Percentiles rank a stretch among this genome's conserved stretches.
Evolutionary conservation across 2,113 vertebrate species (phyloP).

Genomic region (Prionailurus bengalensis): DNA sequence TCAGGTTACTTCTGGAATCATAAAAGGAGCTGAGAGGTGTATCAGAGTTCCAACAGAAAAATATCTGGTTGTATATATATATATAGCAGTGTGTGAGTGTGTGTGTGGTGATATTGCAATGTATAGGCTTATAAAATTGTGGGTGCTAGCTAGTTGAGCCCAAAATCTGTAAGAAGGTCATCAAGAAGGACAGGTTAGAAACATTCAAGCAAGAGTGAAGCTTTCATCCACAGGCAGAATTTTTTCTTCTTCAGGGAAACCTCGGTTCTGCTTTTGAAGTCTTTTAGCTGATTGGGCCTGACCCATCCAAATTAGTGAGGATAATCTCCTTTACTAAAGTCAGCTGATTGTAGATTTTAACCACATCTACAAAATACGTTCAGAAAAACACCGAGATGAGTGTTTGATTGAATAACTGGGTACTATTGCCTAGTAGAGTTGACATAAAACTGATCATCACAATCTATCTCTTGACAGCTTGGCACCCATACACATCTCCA

Average conservation of each 20-base stretch:
- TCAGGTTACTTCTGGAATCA: conserved; percentile 1
- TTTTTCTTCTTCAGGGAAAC: conserved; percentile 28
- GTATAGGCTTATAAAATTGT: not conserved
- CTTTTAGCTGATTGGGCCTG: not conserved
- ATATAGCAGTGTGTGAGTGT: not conserved
- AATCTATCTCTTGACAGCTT: not conserved
- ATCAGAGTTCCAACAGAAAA: not conserved
- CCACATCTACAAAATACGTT: conserved; percentile 10
- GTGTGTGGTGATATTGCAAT: not conserved
- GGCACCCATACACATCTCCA: not conserved
- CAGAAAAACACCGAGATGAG: not conserved
- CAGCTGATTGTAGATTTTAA: not conserved
- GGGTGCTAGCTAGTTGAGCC: not conserved
- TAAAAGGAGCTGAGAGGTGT: not conserved
- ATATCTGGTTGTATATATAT: not conserved
- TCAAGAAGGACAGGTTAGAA: not conserved
- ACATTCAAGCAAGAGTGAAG: not conserved
- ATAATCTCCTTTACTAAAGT: conserved; percentile 43
- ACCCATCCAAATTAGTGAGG: not conserved
- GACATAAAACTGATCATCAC: not conserved
- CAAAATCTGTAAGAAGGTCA: not conserved
- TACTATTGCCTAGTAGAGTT: not conserved
- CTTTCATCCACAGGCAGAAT: not conserved
- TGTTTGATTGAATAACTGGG: not conserved
- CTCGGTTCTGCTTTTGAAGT: not conserved